These are phyloP conservation scores for Scartelaos histophorus DNA, from an alignment of 2,113 vertebrate genomes.

Conservation along the genomic window DNA sequence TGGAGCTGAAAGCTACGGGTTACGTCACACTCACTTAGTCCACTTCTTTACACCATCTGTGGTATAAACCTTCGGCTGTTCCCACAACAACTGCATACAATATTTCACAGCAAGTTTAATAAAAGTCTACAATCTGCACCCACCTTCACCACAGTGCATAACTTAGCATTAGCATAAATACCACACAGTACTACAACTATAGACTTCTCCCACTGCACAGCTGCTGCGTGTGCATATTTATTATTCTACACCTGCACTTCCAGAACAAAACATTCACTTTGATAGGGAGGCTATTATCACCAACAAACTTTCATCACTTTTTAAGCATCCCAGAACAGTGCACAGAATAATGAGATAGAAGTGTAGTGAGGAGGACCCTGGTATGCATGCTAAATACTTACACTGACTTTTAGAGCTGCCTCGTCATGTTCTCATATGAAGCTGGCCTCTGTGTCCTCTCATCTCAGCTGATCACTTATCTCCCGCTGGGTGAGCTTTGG, in stretches of 20 bases:
- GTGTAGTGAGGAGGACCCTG: constrained; percentile 1
- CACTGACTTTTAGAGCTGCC: constrained; percentile 3
- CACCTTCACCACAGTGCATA: neutral
- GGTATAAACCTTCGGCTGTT: neutral
- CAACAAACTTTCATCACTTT: constrained; percentile 30
- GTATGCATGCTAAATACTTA: constrained; percentile 8
- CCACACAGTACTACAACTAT: neutral
- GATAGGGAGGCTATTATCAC: constrained; percentile 25
- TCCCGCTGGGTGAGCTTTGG: constrained; percentile 31
- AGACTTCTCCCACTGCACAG: constrained; percentile 10
- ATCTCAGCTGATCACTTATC: constrained; percentile 43
- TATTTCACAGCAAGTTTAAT: neutral
- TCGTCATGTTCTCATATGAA: neutral
- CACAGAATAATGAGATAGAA: constrained; percentile 12
- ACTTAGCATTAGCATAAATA: neutral
- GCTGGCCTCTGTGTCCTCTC: constrained; percentile 33
- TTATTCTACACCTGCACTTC: constrained; percentile 16
- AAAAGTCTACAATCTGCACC: neutral
- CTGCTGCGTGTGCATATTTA: constrained; percentile 13
- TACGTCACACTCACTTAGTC: too few relatives aligned
- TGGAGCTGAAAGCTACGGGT: too few relatives aligned
- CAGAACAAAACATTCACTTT: constrained; percentile 29
- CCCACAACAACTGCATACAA: neutral
- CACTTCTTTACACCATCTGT: too few relatives aligned
- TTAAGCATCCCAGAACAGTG: constrained; percentile 13